Base-by-base conservation (phyloP, 2,888 invertebrate genomes). In the Hirtodrosophila trivittata region DNA sequence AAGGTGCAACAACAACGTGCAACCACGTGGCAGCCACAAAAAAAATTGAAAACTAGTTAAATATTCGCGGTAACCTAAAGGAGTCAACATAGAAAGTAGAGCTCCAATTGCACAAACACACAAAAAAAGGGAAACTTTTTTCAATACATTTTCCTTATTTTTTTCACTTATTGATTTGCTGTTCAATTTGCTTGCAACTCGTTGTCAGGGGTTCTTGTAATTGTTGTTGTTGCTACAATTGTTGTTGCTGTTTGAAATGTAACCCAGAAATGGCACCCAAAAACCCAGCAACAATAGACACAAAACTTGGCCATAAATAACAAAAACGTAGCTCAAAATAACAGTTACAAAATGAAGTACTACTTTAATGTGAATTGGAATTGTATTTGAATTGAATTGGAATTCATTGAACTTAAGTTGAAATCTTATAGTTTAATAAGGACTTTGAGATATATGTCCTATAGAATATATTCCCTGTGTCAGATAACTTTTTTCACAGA, bases 31-130 rank as follows among this genome's bases (percentile, higher is more conserved):
- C 41, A 56, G 66, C 21, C 49, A 59, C 18, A 21, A 21, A 21
- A 21, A 80, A 80, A 80, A 74, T 75, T 59, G 59, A 59, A 77
- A 85, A 87, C 86, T 85, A 82, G 86, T 85, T 85, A 85, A 82
- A 85, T 66, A 82, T 85, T 63, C 67, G 55, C 62, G 47, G 58
- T 38, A 71, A 38, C 45, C 50, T 33, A 62, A 65, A 62, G 75
- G 47, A 71, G 66, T 45, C 51, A 58, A 54, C 51, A 25, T 50
- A 16, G 56, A 76, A 71, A 66, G 73, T 66, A 55, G 73, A 66
- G 55, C 56, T 73, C 21, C 37, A 18, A 12, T 37, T 51, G 7
- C 30, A 63, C 45, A 59, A 50, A 43, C n/a, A n/a, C n/a, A n/a
- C n/a, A 41, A 57, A 52, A 45, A 33, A 42, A 18, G 28, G 38